Percentiles rank a stretch among this genome's conserved stretches.
phyloP scores from a whole-genome alignment of 2,113 vertebrate genomes.

The Pongo pygmaeus region DNA sequence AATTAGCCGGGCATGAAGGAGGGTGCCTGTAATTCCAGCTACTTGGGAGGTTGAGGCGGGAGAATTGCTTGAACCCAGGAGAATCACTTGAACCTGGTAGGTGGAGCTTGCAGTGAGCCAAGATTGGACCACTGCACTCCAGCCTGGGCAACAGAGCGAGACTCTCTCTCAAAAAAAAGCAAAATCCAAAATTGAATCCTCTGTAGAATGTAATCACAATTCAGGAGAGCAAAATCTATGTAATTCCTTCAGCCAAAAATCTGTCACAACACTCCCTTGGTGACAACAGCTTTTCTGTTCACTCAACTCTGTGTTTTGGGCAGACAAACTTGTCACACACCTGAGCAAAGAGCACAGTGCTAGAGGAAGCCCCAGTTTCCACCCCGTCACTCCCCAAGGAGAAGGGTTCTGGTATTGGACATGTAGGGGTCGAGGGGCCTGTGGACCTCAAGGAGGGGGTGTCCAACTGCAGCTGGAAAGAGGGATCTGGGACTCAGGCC shows the following conservation, averaged over 20 bases:
- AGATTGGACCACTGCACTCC: no score
- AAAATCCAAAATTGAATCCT: not conserved
- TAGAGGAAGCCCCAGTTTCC: not conserved
- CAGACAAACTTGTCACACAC: not conserved
- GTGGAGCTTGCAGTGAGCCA: no score
- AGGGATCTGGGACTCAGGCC: not conserved
- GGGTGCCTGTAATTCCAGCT: no score
- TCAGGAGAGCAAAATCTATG: not conserved
- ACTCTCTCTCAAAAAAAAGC: no score
- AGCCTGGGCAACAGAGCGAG: no score
- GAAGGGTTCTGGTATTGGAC: not conserved
- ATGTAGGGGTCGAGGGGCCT: not conserved
- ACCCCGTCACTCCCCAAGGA: not conserved
- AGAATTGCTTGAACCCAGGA: no score
- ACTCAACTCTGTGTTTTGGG: not conserved
- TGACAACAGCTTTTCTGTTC: not conserved
- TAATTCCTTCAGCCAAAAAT: not conserved
- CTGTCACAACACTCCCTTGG: not conserved
- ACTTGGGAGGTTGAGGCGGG: no score
- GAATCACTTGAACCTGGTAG: no score
- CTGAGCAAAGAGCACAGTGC: not conserved
- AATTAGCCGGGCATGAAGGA: no score
- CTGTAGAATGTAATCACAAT: not conserved
- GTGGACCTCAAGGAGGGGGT: not conserved
- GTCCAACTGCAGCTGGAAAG: not conserved